Conservation (phyloP, 2,888 invertebrate genomes). For the Pterostichus niger region DNA sequence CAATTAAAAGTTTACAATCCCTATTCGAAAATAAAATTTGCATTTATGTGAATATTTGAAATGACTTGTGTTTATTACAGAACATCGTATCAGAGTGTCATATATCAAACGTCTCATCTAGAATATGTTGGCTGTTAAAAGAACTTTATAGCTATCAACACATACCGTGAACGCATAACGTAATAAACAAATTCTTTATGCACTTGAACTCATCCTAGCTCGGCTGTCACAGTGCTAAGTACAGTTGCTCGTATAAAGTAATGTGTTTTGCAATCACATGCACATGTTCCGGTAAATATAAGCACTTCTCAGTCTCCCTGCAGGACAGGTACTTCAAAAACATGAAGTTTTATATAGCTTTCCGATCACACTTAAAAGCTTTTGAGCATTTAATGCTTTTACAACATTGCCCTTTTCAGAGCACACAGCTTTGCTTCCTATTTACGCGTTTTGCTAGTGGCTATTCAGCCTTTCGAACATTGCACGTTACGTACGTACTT, state of each 20-base stretch:
- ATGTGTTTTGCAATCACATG: slow-evolving; percentile 29
- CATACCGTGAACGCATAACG: background rate
- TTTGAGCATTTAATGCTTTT: slow-evolving; percentile 61
- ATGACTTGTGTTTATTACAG: no score
- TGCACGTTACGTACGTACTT: slow-evolving; percentile 37
- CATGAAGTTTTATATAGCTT: slow-evolving; percentile 62
- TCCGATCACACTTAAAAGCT: slow-evolving; percentile 64
- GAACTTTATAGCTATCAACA: background rate
- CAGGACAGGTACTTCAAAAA: slow-evolving; percentile 59
- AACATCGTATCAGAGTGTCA: background rate
- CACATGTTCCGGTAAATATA: slow-evolving; percentile 54
- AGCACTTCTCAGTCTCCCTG: slow-evolving; percentile 38
- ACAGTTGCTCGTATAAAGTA: slow-evolving; percentile 31
- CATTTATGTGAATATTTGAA: no score
- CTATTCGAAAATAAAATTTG: no score
- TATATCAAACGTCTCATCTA: background rate
- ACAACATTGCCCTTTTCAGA: slow-evolving; percentile 54
- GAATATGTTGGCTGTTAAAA: slow-evolving; percentile 1
- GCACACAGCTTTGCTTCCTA: slow-evolving; percentile 58
- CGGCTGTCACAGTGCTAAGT: slow-evolving; percentile 1
- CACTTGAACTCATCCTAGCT: background rate
- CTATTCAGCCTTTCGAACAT: slow-evolving; percentile 43
- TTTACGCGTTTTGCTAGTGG: slow-evolving; percentile 63
- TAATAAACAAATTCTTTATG: background rate
- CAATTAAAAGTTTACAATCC: no score